phyloP scores from a whole-genome alignment of 2,113 vertebrate genomes.

The Varanus salvator region DNA sequence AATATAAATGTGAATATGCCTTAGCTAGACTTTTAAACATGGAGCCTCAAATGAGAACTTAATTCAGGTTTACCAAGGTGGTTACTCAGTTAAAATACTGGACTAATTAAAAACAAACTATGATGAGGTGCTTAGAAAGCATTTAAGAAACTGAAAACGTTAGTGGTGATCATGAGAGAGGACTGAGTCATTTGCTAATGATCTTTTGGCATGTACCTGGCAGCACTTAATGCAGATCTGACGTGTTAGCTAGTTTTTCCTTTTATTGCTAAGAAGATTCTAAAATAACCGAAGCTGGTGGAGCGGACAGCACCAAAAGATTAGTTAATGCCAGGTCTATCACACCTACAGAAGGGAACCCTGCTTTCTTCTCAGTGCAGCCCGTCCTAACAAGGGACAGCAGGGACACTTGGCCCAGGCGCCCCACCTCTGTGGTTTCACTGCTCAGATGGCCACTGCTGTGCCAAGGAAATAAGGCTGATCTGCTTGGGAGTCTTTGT shows the following conservation, averaged over 20 bases:
- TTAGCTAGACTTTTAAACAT: constrained; percentile 54
- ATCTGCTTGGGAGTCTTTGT: background rate
- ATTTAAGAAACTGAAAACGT: constrained; percentile 58
- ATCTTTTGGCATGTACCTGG: constrained; percentile 61
- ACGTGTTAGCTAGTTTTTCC: accelerated
- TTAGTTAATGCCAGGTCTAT: background rate
- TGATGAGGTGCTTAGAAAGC: constrained; percentile 25
- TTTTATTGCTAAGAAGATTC: background rate
- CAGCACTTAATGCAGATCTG: background rate
- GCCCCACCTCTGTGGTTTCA: background rate
- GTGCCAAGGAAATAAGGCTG: background rate
- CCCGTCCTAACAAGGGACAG: background rate
- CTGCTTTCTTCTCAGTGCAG: background rate
- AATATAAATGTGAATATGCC: constrained; percentile 41
- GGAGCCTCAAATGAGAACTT: constrained; percentile 63
- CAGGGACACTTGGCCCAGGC: background rate
- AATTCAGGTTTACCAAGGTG: constrained; percentile 56
- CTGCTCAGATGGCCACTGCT: background rate
- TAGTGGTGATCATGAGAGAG: constrained; percentile 50
- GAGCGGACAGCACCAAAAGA: background rate
- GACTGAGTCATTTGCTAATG: constrained; percentile 65
- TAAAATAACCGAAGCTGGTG: background rate
- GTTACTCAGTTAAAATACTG: constrained; percentile 13
- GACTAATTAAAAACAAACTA: constrained; percentile 53
- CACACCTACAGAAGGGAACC: background rate